Conservation (phyloP, 1,140 invertebrate species). For the Diploscapter pachys region DNA sequence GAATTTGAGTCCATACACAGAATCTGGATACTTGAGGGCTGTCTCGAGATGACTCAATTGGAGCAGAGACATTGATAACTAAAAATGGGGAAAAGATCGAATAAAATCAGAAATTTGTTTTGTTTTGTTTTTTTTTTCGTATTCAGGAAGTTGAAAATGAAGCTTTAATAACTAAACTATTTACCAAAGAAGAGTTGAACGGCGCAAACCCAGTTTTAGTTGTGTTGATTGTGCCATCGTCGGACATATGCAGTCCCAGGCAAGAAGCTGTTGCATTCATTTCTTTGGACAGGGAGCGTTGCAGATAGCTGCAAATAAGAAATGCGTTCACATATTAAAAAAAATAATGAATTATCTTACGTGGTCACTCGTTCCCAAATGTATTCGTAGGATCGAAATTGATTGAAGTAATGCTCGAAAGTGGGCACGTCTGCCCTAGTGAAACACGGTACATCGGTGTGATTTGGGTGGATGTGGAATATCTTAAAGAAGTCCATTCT, state of each 20-base stretch:
- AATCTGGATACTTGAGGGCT: constrained; percentile 1
- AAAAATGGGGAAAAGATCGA: no score
- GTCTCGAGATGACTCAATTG: constrained; percentile 14
- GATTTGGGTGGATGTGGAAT: background rate
- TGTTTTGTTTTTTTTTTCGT: no score
- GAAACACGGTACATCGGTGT: background rate
- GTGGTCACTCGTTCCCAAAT: constrained; percentile 23
- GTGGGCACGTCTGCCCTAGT: background rate
- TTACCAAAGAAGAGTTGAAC: background rate
- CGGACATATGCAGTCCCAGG: constrained; percentile 14
- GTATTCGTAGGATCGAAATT: constrained; percentile 17
- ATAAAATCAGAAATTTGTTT: no score
- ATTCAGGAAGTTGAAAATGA: no score
- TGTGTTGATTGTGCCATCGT: constrained; percentile 5
- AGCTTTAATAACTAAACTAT: no score
- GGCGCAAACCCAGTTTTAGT: background rate
- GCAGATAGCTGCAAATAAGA: constrained; percentile 15
- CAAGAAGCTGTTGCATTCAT: constrained; percentile 19
- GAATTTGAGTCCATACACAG: constrained; percentile 17
- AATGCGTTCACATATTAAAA: background rate
- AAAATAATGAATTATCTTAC: background rate
- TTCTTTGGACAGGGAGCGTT: constrained; percentile 18
- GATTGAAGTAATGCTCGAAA: constrained; percentile 9
- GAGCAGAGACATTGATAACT: constrained; percentile 4
- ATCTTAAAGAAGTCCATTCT: no score